Evolutionary conservation across 2,797 vertebrate species (phyloP).

Genomic region (Masticophis lateralis): DNA sequence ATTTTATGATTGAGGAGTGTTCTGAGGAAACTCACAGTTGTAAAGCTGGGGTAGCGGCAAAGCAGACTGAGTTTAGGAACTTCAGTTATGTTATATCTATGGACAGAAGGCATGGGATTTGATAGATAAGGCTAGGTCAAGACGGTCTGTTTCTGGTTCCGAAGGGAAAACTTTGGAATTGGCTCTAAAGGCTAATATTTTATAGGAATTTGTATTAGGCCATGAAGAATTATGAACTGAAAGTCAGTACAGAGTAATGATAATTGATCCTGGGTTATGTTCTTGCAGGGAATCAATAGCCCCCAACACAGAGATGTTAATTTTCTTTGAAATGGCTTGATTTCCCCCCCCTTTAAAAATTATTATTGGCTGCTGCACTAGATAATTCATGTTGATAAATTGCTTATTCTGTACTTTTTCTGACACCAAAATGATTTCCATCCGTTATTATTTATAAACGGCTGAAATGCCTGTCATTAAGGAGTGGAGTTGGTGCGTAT

Average conservation of each 20-base stretch:
- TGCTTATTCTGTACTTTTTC: neutral
- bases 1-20: neutral
- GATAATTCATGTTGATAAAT: neutral
- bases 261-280: constrained; percentile 30
- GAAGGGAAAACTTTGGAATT: constrained; percentile 15
- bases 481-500: neutral
- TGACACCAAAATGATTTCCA: neutral
- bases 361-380: constrained; percentile 2
- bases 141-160: neutral
- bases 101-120: neutral
- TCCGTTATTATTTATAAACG: neutral
- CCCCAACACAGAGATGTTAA: neutral
- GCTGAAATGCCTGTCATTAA: neutral
- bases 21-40: neutral
- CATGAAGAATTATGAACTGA: neutral
- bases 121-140: neutral
- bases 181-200: constrained; percentile 19
- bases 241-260: constrained; percentile 28
- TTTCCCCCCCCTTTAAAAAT: neutral
- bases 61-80: neutral
- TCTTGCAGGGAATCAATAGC: constrained; percentile 27
- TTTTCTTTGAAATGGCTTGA: neutral
- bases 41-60: neutral
- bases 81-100: neutral
- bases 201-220: neutral